Evolutionary conservation across 2,113 vertebrate genomes (phyloP).

Genomic region (Picathartes gymnocephalus): DNA sequence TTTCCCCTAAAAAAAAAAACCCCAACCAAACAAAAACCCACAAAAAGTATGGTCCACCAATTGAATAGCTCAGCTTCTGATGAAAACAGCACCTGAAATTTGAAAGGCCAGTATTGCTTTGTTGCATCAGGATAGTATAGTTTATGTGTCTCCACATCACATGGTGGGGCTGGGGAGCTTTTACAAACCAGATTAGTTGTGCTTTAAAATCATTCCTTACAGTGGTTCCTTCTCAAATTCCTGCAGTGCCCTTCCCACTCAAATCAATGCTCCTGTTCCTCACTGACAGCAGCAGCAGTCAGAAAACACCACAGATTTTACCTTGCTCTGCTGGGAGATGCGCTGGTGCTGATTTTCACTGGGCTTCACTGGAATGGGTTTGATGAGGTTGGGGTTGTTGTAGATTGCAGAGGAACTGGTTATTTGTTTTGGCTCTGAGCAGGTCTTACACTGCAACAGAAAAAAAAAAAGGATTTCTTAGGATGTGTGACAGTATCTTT

Average conservation of each 20-base stretch:
- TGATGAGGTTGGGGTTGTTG: conserved; percentile 91
- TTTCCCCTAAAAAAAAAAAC: neutral
- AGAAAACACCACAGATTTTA: neutral
- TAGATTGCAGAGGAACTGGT: conserved; percentile 83
- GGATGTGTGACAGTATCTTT: neutral
- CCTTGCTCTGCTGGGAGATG: conserved; percentile 63
- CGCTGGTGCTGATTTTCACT: conserved; percentile 66
- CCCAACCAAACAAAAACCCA: neutral
- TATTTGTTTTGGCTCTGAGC: conserved; percentile 93
- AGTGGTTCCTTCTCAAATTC: neutral
- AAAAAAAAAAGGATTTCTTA: neutral
- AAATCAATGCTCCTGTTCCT: neutral
- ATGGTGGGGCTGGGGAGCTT: neutral
- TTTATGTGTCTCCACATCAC: neutral
- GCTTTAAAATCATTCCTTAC: neutral
- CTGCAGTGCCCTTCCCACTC: neutral
- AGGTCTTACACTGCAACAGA: conserved; percentile 79
- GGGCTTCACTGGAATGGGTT: conserved; percentile 93
- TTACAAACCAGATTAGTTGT: neutral
- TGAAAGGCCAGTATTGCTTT: neutral
- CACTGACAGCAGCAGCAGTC: neutral
- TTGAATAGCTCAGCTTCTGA: neutral
- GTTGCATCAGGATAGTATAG: neutral
- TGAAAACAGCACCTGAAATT: neutral
- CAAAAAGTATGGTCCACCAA: neutral